Evolutionary conservation across 2,797 vertebrate genomes (phyloP), one percentile per base, ranked within the genome.

Genomic region (Sebastolobus altivelis): DNA sequence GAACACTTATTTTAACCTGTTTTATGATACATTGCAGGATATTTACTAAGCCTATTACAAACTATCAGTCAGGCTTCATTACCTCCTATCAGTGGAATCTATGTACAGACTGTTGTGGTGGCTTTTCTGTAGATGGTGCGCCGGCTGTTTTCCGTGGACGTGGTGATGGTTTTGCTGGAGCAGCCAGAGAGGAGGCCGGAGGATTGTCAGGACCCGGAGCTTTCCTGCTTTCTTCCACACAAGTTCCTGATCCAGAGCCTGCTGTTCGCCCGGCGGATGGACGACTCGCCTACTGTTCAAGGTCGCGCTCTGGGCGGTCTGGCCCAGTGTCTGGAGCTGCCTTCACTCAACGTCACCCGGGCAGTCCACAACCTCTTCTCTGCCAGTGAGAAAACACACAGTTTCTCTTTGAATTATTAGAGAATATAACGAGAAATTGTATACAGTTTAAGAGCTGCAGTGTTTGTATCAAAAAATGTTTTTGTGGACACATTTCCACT

Each of bases 61-160:
- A 31, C 18, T 7, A 46, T 38, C 37, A 58, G 6, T 37, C 49
- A 63, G 61, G 46, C 40, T 43, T 13, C n/a, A 55, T 59, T 1
- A 13, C 58, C 33, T 33, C 11, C 20, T 14, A 4, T 40, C 16
- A 13, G n/a, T 60, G 10, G 16, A 56, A 31, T 68, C 13, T 58
- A 8, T 54, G 1, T 58, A 6, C 18, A 20, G 3, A 18, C 5
- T 40, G 27, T 72, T 25, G 2, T 33, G 6, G 6, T 72, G 55
- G 1, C 38, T 18, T 55, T 49, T 11, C 43, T 79, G 20, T 88
- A 99, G 98, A 94, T 96, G 81, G 93, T 93, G 33, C 95, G 95
- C 79, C 94, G 98, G 12, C 95, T 98, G 73, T 99, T 99, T 85
- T 97, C 97, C 4, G 93, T 99, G 54, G 98, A 99, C 8, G 97